Percentiles rank a stretch among this genome's conserved stretches.
phyloP scores from a whole-genome alignment of 2,797 vertebrate species.

The Aplochiton taeniatus region DNA sequence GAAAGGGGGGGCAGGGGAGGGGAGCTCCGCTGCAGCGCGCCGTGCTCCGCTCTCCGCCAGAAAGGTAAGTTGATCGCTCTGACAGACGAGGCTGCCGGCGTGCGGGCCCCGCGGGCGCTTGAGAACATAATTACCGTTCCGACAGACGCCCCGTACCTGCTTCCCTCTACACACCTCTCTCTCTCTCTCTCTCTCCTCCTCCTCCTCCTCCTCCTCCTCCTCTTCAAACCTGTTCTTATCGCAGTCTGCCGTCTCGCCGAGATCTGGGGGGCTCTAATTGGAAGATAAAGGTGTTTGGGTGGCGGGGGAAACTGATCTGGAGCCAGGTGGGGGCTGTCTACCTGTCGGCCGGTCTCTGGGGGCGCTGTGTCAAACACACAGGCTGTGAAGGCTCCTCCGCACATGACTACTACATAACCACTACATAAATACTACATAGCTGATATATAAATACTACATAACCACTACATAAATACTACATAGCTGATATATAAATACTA shows the following conservation, averaged over 20 bases:
- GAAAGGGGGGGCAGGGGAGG: no score
- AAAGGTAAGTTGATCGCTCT: slow-evolving; percentile 81
- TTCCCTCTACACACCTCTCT: slow-evolving; percentile 55
- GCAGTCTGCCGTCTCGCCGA: slow-evolving; percentile 71
- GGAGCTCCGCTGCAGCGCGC: background rate
- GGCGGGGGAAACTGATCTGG: no score
- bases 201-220: slow-evolving; percentile 22
- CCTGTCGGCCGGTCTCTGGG: no score
- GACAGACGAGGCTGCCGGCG: slow-evolving; percentile 45
- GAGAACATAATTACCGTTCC: slow-evolving; percentile 76
- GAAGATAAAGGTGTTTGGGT: slow-evolving; percentile 65
- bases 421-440: no score
- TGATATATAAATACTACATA: no score
- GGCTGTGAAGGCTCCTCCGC: no score
- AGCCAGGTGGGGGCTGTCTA: background rate
- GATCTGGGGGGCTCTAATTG: slow-evolving; percentile 61
- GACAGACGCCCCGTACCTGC: slow-evolving; percentile 73
- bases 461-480: no score
- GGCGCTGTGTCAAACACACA: no score
- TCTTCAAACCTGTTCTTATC: slow-evolving; percentile 86
- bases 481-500: no score
- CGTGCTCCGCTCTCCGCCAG: slow-evolving; percentile 29
- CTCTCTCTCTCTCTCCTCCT: slow-evolving; percentile 44
- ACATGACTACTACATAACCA: no score
- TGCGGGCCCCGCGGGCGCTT: slow-evolving; percentile 34